Percentiles rank a stretch among this genome's conserved stretches.
phyloP scores from a whole-genome alignment of 2,797 vertebrate species.

The Hippopotamyrus pictus region DNA sequence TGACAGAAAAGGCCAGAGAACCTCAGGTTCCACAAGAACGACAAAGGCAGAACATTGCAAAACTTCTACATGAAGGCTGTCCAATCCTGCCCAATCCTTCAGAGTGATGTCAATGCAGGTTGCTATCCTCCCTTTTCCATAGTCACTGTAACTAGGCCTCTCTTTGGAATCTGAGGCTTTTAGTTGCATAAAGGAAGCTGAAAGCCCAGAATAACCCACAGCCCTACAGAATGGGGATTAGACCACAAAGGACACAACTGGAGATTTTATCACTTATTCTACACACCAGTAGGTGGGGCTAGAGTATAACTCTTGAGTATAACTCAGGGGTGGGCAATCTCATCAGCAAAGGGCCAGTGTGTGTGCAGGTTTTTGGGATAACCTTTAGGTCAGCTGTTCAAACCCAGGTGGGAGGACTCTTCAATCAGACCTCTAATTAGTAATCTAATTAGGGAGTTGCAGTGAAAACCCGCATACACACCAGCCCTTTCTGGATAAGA shows the following conservation, averaged over 20 bases:
- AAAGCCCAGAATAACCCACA: not conserved
- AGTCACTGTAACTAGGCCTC: not conserved
- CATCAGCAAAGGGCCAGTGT: not conserved
- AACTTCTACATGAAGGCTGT: not conserved
- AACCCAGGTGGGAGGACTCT: not conserved
- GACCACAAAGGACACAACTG: not conserved
- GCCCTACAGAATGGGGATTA: not conserved
- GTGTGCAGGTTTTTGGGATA: not conserved
- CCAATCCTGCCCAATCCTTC: not conserved
- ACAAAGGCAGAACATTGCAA: not conserved
- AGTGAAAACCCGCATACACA: not conserved
- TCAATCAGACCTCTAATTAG: not conserved
- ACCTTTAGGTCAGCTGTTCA: not conserved
- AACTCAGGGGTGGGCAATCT: not conserved
- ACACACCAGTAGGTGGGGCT: constrained; percentile 14
- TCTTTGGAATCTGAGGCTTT: not conserved
- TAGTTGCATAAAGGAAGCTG: not conserved
- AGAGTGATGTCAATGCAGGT: not conserved
- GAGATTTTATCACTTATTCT: not conserved
- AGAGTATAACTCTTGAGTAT: not conserved
- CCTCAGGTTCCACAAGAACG: not conserved
- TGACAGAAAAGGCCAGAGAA: not conserved
- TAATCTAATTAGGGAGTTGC: not conserved
- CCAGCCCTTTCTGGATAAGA: not conserved
- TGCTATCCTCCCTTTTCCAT: not conserved